Base-by-base conservation (phyloP, 2,113 vertebrate genomes). In the Irena cyanogastra region DNA sequence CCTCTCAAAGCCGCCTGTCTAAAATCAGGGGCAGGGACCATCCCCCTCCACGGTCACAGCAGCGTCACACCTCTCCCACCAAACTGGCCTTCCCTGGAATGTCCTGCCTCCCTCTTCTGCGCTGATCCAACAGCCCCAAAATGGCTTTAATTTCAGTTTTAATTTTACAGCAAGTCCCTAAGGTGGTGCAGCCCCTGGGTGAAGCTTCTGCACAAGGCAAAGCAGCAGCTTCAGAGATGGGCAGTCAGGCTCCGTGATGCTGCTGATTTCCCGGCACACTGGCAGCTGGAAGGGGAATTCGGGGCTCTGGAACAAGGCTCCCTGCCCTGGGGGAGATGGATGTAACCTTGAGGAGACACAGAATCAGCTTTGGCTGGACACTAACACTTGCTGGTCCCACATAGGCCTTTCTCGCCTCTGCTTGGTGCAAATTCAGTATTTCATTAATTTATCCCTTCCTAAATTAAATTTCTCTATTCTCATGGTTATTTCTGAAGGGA, bases 231-330 rank as follows among this genome's bases (percentile, higher is more conserved):
- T 37, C 6, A 33, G 50, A 1, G 7, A 47, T 57, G 76, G 19
- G n/a, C 78, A 56, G 69, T 16, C 0, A 1, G 14, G 45, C 5
- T 11, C 31, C 0, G 7, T 3, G 78, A 8, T 33, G 35, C 59
- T 0, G 1, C 42, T 14, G 30, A 16, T 8, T 65, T 27, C 39
- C 47, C 0, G 0, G 26, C 27, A 65, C 30, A 1, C 9, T 8
- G 13, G 57, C 68, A 68, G 14, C 44, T 74, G 56, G 49, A 16
- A 26, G 68, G 37, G 63, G 63, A 70, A 80, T 9, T 3, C 4
- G 12, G 49, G 19, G 28, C 64, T 82, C 47, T 53, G 27, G 22
- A 57, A n/a, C 10, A 17, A 21, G 35, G 11, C n/a, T 72, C n/a
- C 47, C 10, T 13, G 3, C 39, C 35, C 60, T 19, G n/a, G 6